Percentiles rank a stretch among this genome's conserved stretches.
These are phyloP conservation scores for Hirtodrosophila duncani DNA, from an alignment of 2,888 invertebrate genomes.

Conservation along the genomic window DNA sequence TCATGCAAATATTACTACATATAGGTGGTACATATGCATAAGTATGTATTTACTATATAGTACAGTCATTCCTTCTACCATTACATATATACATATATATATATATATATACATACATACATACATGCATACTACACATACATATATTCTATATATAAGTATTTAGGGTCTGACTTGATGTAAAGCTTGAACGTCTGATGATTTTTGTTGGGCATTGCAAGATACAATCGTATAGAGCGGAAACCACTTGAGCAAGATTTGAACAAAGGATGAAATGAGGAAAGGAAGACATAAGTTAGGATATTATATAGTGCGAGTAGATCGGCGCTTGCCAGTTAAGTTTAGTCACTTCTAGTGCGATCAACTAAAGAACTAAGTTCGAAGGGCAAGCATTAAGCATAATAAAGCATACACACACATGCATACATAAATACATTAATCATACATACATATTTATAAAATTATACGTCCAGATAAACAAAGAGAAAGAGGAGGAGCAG, in stretches of 20 bases:
- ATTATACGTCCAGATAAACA: constrained; percentile 62
- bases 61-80: constrained; percentile 64
- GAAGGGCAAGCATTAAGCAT: constrained; percentile 13
- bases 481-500: constrained; percentile 9
- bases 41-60: constrained; percentile 33
- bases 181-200: constrained; percentile 68
- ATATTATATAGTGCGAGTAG: constrained; percentile 8
- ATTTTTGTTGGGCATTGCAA: constrained; percentile 71
- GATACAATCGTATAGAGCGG: constrained; percentile 63
- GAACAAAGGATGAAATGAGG: constrained; percentile 14
- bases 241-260: constrained; percentile 30
- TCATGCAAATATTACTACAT: constrained; percentile 37
- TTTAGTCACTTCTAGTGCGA: constrained; percentile 56
- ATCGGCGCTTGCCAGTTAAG: constrained; percentile 48
- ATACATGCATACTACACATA: constrained; percentile 63
- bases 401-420: constrained; percentile 13
- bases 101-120: constrained; percentile 42
- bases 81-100: constrained; percentile 37
- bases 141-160: constrained; percentile 35
- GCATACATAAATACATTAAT: constrained; percentile 26
- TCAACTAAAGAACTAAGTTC: constrained; percentile 62
- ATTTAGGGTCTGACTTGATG: constrained; percentile 57
- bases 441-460: constrained; percentile 38
- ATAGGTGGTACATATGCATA: constrained; percentile 48
- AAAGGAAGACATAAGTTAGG: constrained; percentile 15